These are phyloP conservation scores for Conus canariensis DNA, from an alignment of 2,888 invertebrate species.

Conservation along the genomic window DNA sequence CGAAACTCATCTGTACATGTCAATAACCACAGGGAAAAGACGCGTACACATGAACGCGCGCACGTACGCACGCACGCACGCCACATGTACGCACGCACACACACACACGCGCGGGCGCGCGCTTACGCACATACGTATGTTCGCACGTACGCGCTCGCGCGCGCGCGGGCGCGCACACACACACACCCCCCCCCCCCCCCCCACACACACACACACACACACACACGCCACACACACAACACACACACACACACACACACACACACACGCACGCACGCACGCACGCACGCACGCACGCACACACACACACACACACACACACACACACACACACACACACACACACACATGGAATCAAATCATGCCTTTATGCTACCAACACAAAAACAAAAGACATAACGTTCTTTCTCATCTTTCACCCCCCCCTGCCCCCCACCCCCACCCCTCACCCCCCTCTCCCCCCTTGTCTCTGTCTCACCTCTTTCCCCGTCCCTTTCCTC, in stretches of 20 bases:
- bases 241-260: not conserved
- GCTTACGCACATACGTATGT: not conserved
- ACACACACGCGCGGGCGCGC: not conserved
- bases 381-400: no score
- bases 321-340: not conserved
- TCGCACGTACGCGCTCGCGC: not conserved
- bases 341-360: slow-evolving; percentile 25
- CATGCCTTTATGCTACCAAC: slow-evolving; percentile 22
- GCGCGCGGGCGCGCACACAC: not conserved
- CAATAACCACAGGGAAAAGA: no score
- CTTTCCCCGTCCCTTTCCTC: no score
- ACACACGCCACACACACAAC: not conserved
- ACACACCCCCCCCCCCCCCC: not conserved
- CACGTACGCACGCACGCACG: no score
- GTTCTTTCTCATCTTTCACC: no score
- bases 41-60: no score
- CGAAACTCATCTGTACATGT: no score
- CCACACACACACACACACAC: not conserved
- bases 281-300: not conserved
- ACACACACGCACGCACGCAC: not conserved
- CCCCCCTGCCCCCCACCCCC: no score
- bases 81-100: no score
- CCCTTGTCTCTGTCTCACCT: no score
- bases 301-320: no score
- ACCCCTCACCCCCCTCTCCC: no score